Base-by-base conservation (phyloP, 2,113 vertebrate species). In the Gobiocypris rarus region DNA sequence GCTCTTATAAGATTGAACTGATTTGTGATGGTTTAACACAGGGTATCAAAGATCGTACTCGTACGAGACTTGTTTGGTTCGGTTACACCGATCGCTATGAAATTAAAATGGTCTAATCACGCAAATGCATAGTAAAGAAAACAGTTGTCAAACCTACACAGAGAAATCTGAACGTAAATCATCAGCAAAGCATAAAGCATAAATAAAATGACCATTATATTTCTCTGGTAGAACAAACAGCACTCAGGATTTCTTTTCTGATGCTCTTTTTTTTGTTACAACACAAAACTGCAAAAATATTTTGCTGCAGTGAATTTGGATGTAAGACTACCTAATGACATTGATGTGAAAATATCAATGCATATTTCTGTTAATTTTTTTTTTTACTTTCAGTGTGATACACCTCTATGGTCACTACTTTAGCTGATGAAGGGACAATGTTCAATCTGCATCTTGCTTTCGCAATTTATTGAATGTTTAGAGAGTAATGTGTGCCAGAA, bases 51-150 rank as follows among this genome's bases (percentile, higher is more conserved):
- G 93, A 93, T 94, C 84, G 59, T 94, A 95, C 92, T 9, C 41
- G 8, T 34, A 92, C 93, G 93, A 92, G 91, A 95, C 90, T 95
- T 93, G 91, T 94, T 94, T 88, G 94, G 94, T 96, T 96, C 95
- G 95, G 96, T 97, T 87, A n/a, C 86, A 48, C 13, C 1, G 95
- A 96, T 95, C 95, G 94, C 95, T 95, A 95, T 96, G 96, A 96
- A 96, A 97, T 98, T 94, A 94, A 93, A 92, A 95, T 89, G 93
- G 93, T 94, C 93, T 92, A 95, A 96, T 95, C 95, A 95, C 95
- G 95, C 93, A 87, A 95, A 38, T 38, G 34, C 34, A 38, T 38
- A 38, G 34, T 34, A 34, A 34, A 38, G 34, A 38, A 38, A 38
- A 38, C 6, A 38, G 34, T 6, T 38, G 4, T 38, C 5, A 38